Percentiles rank a stretch among this genome's conserved stretches.
These are phyloP conservation scores for Chloroceryle aenea DNA, from an alignment of 2,113 vertebrate genomes.

Conservation along the genomic window DNA sequence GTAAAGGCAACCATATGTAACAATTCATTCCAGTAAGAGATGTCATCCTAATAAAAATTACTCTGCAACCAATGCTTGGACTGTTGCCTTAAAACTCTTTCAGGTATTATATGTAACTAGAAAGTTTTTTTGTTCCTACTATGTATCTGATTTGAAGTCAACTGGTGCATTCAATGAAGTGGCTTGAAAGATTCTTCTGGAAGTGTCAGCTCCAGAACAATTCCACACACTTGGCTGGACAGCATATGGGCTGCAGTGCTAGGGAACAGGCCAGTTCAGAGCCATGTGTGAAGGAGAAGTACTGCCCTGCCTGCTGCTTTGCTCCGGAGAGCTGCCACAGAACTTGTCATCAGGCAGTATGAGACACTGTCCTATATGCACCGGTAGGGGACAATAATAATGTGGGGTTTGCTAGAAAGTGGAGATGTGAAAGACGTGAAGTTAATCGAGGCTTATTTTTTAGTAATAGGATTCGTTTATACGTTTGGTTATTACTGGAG, in stretches of 20 bases:
- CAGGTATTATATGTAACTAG: background rate
- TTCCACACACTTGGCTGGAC: background rate
- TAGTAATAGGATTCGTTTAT: background rate
- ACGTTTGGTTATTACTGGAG: background rate
- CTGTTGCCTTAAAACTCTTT: background rate
- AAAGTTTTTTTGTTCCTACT: background rate
- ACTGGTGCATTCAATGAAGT: background rate
- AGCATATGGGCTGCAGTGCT: background rate
- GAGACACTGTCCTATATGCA: background rate
- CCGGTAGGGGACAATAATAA: background rate
- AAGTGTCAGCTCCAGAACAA: background rate
- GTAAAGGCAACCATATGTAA: slow-evolving; percentile 38
- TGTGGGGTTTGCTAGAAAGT: background rate
- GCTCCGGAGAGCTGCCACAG: background rate
- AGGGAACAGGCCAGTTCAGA: background rate
- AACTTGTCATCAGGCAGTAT: background rate
- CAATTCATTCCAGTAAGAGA: background rate
- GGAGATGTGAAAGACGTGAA: background rate
- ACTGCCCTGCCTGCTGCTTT: background rate
- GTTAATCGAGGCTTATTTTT: background rate
- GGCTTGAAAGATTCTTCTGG: background rate
- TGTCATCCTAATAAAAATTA: background rate
- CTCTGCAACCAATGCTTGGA: background rate
- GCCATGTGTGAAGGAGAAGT: background rate
- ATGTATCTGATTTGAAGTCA: background rate